Evolutionary conservation across 2,797 vertebrate species (phyloP).

Genomic region (Urocyon cinereoargenteus): DNA sequence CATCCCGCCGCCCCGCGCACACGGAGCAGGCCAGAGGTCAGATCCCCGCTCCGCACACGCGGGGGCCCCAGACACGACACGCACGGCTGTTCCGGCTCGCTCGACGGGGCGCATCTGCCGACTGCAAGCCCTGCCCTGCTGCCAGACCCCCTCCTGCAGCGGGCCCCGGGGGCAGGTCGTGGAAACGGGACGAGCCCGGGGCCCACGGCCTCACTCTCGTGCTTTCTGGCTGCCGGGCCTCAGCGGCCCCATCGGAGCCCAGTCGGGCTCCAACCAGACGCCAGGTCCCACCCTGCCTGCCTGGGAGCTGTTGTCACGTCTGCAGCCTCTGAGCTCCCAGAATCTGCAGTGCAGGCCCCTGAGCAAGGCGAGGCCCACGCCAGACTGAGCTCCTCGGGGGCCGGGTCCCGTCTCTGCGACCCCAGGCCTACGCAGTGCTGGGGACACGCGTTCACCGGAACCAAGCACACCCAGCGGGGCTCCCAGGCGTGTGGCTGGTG

Average conservation of each 20-base stretch:
- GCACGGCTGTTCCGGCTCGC: not conserved
- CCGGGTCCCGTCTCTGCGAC: not conserved
- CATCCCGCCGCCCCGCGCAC: no score
- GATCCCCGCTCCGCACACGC: rapidly evolving
- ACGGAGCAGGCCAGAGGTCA: no score
- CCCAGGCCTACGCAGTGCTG: rapidly evolving
- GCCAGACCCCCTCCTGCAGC: rapidly evolving
- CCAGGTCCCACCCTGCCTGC: not conserved
- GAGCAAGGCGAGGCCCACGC: not conserved
- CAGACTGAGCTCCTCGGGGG: not conserved
- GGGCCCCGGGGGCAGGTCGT: not conserved
- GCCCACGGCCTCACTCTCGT: not conserved
- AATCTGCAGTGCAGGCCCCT: not conserved
- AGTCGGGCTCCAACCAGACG: rapidly evolving
- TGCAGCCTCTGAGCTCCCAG: not conserved
- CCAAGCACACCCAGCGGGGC: not conserved
- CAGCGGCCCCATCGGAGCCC: not conserved
- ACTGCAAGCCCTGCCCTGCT: not conserved
- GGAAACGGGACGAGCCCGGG: rapidly evolving
- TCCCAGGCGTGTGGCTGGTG: rapidly evolving
- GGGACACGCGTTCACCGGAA: not conserved
- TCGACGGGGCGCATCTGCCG: no score
- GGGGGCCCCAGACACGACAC: rapidly evolving
- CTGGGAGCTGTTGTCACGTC: not conserved
- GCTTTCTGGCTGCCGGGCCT: not conserved